Conservation (phyloP, 2,113 vertebrate genomes). For the Crotalus helleri region DNA sequence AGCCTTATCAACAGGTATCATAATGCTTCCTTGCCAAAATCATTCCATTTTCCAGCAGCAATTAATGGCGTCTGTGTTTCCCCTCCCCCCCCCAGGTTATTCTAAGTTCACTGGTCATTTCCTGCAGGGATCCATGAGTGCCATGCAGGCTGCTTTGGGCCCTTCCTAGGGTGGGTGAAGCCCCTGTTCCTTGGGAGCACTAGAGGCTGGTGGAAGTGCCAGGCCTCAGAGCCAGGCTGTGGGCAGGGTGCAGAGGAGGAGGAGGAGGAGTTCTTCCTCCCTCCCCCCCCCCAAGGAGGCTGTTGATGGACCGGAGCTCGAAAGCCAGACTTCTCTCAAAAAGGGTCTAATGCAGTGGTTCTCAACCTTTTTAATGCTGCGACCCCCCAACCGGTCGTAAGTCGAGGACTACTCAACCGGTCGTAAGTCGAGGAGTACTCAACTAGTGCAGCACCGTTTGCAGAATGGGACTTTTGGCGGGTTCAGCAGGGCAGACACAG, state of each 20-base stretch:
- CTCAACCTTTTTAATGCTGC: too few relatives aligned
- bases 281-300: background rate
- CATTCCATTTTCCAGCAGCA: background rate
- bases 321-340: background rate
- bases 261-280: background rate
- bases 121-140: background rate
- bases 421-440: too few relatives aligned
- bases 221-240: background rate
- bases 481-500: too few relatives aligned
- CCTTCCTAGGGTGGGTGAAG: background rate
- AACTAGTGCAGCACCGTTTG: too few relatives aligned
- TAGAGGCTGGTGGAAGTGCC: background rate
- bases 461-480: too few relatives aligned
- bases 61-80: background rate
- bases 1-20: constrained; percentile 88
- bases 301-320: background rate
- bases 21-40: background rate
- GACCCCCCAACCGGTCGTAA: too few relatives aligned
- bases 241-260: background rate
- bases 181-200: background rate
- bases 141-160: background rate
- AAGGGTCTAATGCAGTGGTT: background rate
- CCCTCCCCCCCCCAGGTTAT: background rate
- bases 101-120: background rate
- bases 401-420: too few relatives aligned